A percentile compares a stretch with the other conserved stretches of the same genome.
Evolutionary conservation across 1,140 invertebrate species (phyloP).

Genomic region (Hormaphis cornu): DNA sequence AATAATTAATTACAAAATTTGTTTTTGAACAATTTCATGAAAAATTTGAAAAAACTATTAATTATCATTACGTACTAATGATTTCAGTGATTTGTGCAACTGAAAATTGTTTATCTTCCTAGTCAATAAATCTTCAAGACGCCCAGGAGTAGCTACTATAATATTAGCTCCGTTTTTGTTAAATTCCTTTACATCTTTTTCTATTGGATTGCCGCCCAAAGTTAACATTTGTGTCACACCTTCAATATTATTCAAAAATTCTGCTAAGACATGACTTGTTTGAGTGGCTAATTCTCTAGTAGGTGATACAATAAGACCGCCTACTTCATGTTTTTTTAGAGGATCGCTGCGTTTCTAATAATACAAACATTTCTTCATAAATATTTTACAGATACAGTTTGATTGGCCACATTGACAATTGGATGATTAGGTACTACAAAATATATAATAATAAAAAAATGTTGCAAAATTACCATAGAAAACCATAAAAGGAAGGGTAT

Average conservation of each 20-base stretch:
- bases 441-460: constrained; percentile 14
- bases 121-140: constrained; percentile 78
- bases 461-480: too few species aligned
- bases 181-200: constrained; percentile 61
- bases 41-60: background rate
- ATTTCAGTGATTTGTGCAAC: constrained; percentile 57
- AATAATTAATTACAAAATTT: constrained; percentile 38
- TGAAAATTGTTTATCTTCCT: constrained; percentile 49
- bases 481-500: too few species aligned
- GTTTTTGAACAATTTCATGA: background rate
- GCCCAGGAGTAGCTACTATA: constrained; percentile 82
- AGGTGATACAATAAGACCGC: constrained; percentile 81
- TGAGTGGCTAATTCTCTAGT: constrained; percentile 87
- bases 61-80: constrained; percentile 49
- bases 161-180: constrained; percentile 69
- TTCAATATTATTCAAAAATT: constrained; percentile 52
- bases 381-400: constrained; percentile 33
- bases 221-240: constrained; percentile 52
- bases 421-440: too few species aligned
- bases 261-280: constrained; percentile 63
- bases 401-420: constrained; percentile 43
- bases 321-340: constrained; percentile 69
- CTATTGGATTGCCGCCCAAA: constrained; percentile 70
- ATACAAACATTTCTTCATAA: background rate
- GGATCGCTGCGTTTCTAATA: constrained; percentile 43